phyloP scores from a whole-genome alignment of 2,113 vertebrate species.

The Odocoileus hemionus region DNA sequence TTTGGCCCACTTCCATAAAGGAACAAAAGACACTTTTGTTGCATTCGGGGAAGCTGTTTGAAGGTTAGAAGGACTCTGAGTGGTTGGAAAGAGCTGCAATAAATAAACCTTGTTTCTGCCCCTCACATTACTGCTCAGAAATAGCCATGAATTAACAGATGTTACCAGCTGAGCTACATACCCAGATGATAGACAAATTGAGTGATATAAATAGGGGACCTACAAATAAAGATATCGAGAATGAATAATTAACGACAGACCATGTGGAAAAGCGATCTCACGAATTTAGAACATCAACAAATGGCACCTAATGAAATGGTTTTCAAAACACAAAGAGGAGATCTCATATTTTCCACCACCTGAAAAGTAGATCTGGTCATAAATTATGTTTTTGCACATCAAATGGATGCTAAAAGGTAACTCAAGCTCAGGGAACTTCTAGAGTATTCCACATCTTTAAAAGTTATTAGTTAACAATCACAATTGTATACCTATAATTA shows the following conservation, averaged over 20 bases:
- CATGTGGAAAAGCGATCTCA: slow-evolving; percentile 56
- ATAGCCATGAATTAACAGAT: slow-evolving; percentile 68
- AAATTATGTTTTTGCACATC: slow-evolving; percentile 11
- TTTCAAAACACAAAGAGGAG: slow-evolving; percentile 51
- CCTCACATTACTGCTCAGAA: slow-evolving; percentile 62
- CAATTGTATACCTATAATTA: neutral
- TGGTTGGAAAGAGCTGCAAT: slow-evolving; percentile 49
- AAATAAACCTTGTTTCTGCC: slow-evolving; percentile 58
- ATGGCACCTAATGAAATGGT: slow-evolving; percentile 53
- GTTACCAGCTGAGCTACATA: slow-evolving; percentile 68
- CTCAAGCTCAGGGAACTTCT: neutral
- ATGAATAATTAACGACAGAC: slow-evolving; percentile 66
- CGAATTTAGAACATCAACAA: slow-evolving; percentile 45
- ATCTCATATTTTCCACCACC: slow-evolving; percentile 45
- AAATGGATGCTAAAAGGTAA: neutral
- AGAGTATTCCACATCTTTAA: neutral
- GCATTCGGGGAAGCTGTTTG: slow-evolving; percentile 49
- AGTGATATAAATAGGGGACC: slow-evolving; percentile 33
- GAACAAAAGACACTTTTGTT: slow-evolving; percentile 83
- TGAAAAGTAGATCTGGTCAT: neutral
- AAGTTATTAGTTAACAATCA: neutral
- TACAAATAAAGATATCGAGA: slow-evolving; percentile 66
- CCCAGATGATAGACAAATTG: slow-evolving; percentile 53
- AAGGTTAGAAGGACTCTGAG: slow-evolving; percentile 51
- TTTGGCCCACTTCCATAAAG: slow-evolving; percentile 76